Conservation (phyloP, 2,888 invertebrate genomes). For the Copidosoma aretas region DNA sequence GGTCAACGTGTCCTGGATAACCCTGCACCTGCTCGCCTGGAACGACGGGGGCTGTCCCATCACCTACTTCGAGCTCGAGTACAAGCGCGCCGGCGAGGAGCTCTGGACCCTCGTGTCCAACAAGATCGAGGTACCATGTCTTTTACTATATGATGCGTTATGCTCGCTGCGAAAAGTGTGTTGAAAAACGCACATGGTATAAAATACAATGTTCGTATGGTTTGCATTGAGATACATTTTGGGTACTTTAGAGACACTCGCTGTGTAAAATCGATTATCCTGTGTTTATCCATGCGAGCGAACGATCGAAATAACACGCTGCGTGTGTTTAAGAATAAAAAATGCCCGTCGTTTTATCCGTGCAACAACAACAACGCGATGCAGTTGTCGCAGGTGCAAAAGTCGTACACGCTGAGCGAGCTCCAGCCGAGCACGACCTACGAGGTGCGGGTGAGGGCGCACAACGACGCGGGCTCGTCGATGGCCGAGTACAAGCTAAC, state of each 20-base stretch:
- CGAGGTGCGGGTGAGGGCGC: constrained; percentile 68
- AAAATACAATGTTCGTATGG: too few relatives aligned
- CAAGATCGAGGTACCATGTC: constrained; percentile 69
- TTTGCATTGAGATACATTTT: too few relatives aligned
- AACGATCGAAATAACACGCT: background rate
- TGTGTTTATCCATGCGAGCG: too few relatives aligned
- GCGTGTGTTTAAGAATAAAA: background rate
- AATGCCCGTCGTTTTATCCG: too few relatives aligned
- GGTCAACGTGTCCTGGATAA: constrained; percentile 84
- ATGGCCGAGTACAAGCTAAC: constrained; percentile 85
- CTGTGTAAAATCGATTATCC: too few relatives aligned
- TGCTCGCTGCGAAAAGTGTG: too few relatives aligned
- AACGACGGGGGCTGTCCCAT: constrained; percentile 89
- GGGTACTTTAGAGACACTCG: too few relatives aligned
- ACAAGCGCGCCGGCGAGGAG: constrained; percentile 66
- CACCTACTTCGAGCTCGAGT: constrained; percentile 84
- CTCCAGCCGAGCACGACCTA: constrained; percentile 72
- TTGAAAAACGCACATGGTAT: too few relatives aligned
- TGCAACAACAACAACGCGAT: background rate
- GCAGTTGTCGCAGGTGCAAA: constrained; percentile 64
- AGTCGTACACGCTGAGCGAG: constrained; percentile 81
- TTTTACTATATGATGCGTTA: background rate
- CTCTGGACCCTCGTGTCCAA: constrained; percentile 83
- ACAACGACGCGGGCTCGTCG: constrained; percentile 87
- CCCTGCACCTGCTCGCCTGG: constrained; percentile 87